phyloP scores from a whole-genome alignment of 2,113 vertebrate genomes.

The Camelus bactrianus region DNA sequence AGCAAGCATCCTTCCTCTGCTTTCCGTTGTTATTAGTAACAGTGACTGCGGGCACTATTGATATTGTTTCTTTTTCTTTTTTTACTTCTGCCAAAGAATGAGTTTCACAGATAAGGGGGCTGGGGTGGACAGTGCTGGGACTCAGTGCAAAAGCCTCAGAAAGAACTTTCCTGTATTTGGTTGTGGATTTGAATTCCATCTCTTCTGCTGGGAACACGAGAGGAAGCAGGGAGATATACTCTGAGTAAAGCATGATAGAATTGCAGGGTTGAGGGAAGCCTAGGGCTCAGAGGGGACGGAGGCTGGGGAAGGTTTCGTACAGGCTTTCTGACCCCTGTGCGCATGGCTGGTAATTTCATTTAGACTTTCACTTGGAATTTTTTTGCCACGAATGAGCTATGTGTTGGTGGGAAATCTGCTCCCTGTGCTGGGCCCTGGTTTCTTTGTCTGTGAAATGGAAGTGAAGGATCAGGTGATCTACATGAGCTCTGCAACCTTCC shows the following conservation, averaged over 20 bases:
- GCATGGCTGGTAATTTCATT: fast-evolving
- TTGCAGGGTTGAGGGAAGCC: neutral
- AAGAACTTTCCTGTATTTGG: neutral
- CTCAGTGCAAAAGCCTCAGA: neutral
- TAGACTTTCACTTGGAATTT: neutral
- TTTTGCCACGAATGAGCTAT: fast-evolving
- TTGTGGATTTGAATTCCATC: neutral
- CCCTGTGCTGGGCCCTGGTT: neutral
- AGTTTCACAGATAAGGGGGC: neutral
- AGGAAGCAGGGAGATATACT: neutral
- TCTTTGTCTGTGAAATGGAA: neutral
- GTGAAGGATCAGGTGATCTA: fast-evolving
- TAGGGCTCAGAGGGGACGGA: neutral
- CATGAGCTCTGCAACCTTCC: fast-evolving
- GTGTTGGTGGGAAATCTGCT: no score
- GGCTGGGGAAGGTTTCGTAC: fast-evolving
- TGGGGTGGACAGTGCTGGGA: fast-evolving
- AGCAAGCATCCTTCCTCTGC: no score
- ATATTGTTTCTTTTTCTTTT: neutral
- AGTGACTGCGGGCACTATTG: neutral
- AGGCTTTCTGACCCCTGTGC: neutral
- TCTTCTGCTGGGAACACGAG: neutral
- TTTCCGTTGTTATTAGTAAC: no score
- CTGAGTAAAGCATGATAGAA: neutral
- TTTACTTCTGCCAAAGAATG: neutral